phyloP scores from a whole-genome alignment of 2,113 vertebrate species.

The Rhinopomastus cyanomelas region DNA sequence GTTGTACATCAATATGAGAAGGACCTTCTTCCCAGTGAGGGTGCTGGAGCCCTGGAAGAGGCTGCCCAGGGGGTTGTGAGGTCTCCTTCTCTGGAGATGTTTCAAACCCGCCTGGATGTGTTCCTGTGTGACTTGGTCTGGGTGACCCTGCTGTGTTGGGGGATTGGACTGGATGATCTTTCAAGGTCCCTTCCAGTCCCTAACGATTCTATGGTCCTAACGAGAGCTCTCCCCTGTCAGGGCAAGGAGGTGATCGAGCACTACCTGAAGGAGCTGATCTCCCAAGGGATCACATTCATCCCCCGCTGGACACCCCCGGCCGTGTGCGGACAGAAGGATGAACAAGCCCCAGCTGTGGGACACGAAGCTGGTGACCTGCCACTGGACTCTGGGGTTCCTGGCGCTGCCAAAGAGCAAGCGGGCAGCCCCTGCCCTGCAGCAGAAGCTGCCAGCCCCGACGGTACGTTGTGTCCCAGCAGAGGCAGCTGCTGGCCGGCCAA shows the following conservation, averaged over 20 bases:
- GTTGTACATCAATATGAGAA: too few species aligned
- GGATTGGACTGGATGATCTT: too few species aligned
- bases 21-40: too few species aligned
- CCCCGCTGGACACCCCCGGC: constrained; percentile 76
- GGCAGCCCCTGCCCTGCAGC: not conserved
- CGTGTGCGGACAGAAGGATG: not conserved
- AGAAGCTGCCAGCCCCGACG: constrained; percentile 60
- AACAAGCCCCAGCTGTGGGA: not conserved
- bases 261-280: constrained; percentile 81
- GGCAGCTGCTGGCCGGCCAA: not conserved
- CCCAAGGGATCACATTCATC: constrained; percentile 80
- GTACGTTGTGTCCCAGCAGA: constrained; percentile 31
- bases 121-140: too few species aligned
- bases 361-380: not conserved
- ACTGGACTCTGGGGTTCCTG: not conserved
- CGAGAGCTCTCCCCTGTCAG: constrained; percentile 49
- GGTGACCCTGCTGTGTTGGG: too few species aligned
- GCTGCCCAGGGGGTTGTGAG: too few species aligned
- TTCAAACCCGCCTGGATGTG: too few species aligned
- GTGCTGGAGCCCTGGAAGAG: too few species aligned
- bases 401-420: not conserved
- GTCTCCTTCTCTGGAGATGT: too few species aligned
- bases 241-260: constrained; percentile 87
- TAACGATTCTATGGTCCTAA: too few species aligned
- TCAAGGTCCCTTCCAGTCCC: too few species aligned